Evolutionary conservation across 1,140 invertebrate species (phyloP), one percentile per base, ranked within the genome.

Genomic region (Drosophila ohnishii): DNA sequence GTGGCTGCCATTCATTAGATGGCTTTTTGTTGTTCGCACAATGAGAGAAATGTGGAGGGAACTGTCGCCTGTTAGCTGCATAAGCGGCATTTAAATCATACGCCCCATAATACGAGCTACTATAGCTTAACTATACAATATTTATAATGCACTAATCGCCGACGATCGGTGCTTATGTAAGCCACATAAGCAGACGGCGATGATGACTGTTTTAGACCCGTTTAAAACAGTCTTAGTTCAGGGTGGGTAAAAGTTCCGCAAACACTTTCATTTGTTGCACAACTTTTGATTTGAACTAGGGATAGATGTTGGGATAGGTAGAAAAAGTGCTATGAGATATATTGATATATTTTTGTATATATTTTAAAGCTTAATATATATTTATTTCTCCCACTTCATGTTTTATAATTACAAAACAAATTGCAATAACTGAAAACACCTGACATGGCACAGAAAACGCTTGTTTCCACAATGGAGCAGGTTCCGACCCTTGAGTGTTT

Each of bases 101-200:
- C 69, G 66, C 55, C 63, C 45, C 50, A 83, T 71, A 72, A 83
- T 75, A 62, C 7, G 5, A 53, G 50, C 35, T 39, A 77, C 75
- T 64, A 47, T 61, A 48, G 66, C 71, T 69, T 65, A 66, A 71
- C 48, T 67, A 77, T 63, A 30, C 30, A 30, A 28, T 75, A 59
- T 65, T 80, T 78, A 81, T 84, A 73, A 72, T 75, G 75, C 75
- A 78, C 64, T 78, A 86, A 85, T 86, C 79, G 75, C 60, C 11
- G 19, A 13, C 44, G 35, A 75, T 75, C 28, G 3, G 19, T 1
- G 55, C 25, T 77, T 77, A 76, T 67, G 55, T 70, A 77, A 77
- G 71, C 10, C 32, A 13, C 16, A 25, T 9, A 37, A 25, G 3
- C 34, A n/a, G 37, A 39, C 37, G 32, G 5, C 6, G 66, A 35